These are phyloP conservation scores for Cylas formicarius DNA, from an alignment of 1,140 invertebrate species.

Conservation along the genomic window DNA sequence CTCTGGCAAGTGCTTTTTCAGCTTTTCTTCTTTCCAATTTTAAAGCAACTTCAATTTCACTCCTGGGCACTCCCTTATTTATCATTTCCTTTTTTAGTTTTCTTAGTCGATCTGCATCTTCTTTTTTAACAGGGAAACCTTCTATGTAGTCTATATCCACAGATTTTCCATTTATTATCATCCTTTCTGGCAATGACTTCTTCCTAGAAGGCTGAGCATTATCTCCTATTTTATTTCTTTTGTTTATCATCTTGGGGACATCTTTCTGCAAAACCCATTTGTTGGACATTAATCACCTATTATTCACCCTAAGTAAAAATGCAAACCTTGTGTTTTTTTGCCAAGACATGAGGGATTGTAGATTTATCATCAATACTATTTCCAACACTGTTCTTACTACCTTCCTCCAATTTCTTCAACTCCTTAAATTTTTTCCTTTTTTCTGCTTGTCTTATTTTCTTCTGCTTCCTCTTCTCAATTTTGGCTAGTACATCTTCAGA, in stretches of 20 bases:
- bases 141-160: conserved; percentile 56
- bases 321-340: conserved; percentile 10
- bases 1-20: conserved; percentile 59
- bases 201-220: conserved; percentile 32
- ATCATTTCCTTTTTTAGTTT: conserved; percentile 56
- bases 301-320: background rate
- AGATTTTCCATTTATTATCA: conserved; percentile 56
- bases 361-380: conserved; percentile 19
- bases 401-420: conserved; percentile 32
- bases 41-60: conserved; percentile 56
- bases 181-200: conserved; percentile 44
- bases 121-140: conserved; percentile 63
- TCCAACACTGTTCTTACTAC: conserved; percentile 17
- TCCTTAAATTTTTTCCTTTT: conserved; percentile 26
- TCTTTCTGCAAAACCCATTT: too few species aligned
- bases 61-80: conserved; percentile 59
- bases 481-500: conserved; percentile 22
- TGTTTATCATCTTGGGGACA: too few species aligned
- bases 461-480: conserved; percentile 16
- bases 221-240: conserved; percentile 27
- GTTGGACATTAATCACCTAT: background rate
- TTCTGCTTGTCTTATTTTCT: conserved; percentile 19
- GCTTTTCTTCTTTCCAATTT: conserved; percentile 63
- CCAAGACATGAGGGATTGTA: conserved; percentile 15
- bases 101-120: conserved; percentile 59